Evolutionary conservation across 1,140 invertebrate species (phyloP).

Genomic region (Brachionus calyciflorus): DNA sequence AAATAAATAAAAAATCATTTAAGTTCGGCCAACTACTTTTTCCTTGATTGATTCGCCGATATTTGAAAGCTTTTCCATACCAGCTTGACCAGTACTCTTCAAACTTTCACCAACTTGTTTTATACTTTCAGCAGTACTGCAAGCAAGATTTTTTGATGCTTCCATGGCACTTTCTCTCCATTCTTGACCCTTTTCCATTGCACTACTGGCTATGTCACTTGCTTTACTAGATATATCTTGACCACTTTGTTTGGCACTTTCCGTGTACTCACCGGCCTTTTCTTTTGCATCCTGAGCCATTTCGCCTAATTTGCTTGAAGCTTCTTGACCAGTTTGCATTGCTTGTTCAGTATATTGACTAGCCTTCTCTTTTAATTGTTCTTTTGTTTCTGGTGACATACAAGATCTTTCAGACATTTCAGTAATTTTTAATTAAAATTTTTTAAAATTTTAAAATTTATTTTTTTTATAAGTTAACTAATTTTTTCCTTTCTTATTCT

Average conservation of each 20-base stretch:
- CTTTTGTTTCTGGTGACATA: background rate
- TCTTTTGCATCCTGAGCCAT: background rate
- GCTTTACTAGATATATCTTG: background rate
- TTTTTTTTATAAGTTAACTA: too few species aligned
- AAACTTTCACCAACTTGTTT: background rate
- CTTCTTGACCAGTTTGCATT: slow-evolving; percentile 4
- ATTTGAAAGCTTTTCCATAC: slow-evolving; percentile 9
- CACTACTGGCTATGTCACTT: background rate
- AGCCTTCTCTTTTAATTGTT: background rate
- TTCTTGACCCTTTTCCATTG: background rate
- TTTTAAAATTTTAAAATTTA: too few species aligned
- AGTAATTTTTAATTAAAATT: background rate
- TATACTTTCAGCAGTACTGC: background rate
- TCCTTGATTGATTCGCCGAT: slow-evolving; percentile 30
- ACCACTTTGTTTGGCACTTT: background rate
- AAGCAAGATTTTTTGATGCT: background rate
- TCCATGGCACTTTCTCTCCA: background rate
- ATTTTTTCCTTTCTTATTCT: too few species aligned
- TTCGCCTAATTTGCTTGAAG: background rate
- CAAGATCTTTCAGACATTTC: background rate
- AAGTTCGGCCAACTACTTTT: slow-evolving; percentile 23
- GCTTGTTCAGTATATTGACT: background rate
- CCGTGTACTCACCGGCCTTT: background rate
- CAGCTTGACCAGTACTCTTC: slow-evolving; percentile 7
- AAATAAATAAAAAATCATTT: too few species aligned